A percentile compares a stretch with the other conserved stretches of the same genome.
Conservation (phyloP, 1,140 invertebrate genomes). For the Microplitis mediator region DNA sequence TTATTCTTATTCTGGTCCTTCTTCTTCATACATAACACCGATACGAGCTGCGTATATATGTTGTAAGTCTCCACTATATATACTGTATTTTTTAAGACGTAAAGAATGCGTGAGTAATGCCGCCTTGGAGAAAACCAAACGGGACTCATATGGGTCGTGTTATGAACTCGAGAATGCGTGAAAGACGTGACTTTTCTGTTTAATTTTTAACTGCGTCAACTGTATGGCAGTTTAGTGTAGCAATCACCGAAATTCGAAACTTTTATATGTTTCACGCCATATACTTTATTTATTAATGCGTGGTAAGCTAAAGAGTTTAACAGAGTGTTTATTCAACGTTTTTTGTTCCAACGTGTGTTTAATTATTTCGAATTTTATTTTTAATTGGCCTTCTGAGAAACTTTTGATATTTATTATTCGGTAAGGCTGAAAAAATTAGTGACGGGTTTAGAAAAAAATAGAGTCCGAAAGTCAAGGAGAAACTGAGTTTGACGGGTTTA, state of each 20-base stretch:
- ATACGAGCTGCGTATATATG: background rate
- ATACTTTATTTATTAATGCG: no score
- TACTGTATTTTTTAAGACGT: background rate
- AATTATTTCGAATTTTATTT: no score
- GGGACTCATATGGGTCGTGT: background rate
- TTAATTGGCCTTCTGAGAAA: no score
- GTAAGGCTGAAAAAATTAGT: background rate
- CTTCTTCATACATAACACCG: background rate
- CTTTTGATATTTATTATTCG: background rate
- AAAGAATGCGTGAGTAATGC: conserved; percentile 12
- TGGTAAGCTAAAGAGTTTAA: no score
- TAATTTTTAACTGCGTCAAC: background rate
- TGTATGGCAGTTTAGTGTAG: no score
- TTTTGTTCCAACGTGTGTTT: no score
- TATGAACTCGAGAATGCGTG: conserved; percentile 22
- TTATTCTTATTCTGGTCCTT: background rate
- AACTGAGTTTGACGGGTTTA: conserved; percentile 3
- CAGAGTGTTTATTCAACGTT: no score
- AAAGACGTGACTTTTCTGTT: background rate
- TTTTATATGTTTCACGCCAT: no score
- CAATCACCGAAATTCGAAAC: no score
- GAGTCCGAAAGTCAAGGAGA: background rate
- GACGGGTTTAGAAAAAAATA: background rate
- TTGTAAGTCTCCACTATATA: no score
- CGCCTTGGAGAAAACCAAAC: conserved; percentile 11